phyloP scores from a whole-genome alignment of 1,140 invertebrate species.

The Cydia pomonella region DNA sequence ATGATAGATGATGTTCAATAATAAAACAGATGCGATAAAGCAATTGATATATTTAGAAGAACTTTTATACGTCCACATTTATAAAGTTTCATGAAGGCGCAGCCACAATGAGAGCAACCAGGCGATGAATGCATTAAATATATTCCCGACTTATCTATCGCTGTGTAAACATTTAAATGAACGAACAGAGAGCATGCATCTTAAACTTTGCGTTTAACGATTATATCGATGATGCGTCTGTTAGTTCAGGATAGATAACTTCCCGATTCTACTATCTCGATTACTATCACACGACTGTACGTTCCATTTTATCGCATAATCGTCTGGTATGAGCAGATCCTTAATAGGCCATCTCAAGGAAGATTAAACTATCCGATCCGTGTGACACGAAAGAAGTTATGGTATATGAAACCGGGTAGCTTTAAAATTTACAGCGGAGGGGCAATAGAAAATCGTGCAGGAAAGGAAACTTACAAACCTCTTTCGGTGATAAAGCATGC shows the following conservation, averaged over 20 bases:
- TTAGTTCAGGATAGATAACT: constrained; percentile 38
- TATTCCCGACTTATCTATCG: constrained; percentile 11
- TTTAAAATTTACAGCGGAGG: constrained; percentile 5
- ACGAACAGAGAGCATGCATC: background rate
- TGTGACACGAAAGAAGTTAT: background rate
- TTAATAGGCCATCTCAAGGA: background rate
- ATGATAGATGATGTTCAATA: constrained; percentile 7
- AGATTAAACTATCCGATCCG: background rate
- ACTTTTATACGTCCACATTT: background rate
- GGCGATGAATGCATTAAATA: constrained; percentile 12
- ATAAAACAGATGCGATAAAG: constrained; percentile 1
- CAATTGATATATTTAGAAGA: constrained; percentile 1
- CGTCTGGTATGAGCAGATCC: constrained; percentile 3
- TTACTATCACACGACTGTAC: background rate
- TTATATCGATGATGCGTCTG: constrained; percentile 23
- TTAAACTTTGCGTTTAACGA: constrained; percentile 16
- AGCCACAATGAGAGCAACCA: constrained; percentile 4
- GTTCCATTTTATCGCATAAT: constrained; percentile 19
- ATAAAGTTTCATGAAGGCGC: background rate
- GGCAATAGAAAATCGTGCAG: constrained; percentile 25
- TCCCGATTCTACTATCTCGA: constrained; percentile 14
- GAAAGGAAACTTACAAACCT: constrained; percentile 28
- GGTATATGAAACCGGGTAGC: background rate
- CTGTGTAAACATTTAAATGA: constrained; percentile 19
- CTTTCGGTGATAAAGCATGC: constrained; percentile 25